A percentile compares a stretch with the other conserved stretches of the same genome.
Conservation (phyloP, 2,797 vertebrate species). For the Phoxinus dragarum region DNA sequence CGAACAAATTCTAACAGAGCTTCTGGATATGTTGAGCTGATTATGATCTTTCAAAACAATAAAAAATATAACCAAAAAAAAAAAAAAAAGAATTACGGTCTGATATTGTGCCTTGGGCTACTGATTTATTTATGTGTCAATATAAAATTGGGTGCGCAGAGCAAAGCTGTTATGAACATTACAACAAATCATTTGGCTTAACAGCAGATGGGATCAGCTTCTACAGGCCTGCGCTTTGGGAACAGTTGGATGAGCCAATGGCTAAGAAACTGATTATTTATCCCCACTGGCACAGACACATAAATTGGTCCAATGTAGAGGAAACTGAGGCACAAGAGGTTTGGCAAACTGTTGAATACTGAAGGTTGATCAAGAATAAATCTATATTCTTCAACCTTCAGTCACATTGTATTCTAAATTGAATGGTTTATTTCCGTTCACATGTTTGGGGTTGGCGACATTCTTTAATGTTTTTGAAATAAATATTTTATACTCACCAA, state of each 20-base stretch:
- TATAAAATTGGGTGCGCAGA: background rate
- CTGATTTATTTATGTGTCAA: slow-evolving; percentile 3
- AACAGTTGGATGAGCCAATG: background rate
- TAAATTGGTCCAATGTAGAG: slow-evolving; percentile 5
- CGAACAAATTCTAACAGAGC: background rate
- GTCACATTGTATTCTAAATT: background rate
- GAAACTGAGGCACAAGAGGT: slow-evolving; percentile 22
- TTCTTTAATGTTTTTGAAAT: background rate
- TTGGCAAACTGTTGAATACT: background rate
- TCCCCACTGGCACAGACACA: slow-evolving; percentile 2
- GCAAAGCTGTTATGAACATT: background rate
- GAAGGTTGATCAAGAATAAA: slow-evolving; percentile 13
- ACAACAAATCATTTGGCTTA: background rate
- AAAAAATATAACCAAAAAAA: background rate
- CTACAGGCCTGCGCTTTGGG: background rate
- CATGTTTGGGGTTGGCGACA: background rate
- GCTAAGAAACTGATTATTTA: background rate
- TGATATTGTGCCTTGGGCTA: background rate
- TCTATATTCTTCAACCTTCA: background rate
- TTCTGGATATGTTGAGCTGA: background rate
- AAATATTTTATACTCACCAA: background rate
- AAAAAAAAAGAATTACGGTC: no score
- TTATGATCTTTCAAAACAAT: background rate
- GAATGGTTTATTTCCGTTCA: background rate
- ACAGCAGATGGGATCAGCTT: background rate